Conservation (phyloP, 2,113 vertebrate species). For the Microcebus jonahi region DNA sequence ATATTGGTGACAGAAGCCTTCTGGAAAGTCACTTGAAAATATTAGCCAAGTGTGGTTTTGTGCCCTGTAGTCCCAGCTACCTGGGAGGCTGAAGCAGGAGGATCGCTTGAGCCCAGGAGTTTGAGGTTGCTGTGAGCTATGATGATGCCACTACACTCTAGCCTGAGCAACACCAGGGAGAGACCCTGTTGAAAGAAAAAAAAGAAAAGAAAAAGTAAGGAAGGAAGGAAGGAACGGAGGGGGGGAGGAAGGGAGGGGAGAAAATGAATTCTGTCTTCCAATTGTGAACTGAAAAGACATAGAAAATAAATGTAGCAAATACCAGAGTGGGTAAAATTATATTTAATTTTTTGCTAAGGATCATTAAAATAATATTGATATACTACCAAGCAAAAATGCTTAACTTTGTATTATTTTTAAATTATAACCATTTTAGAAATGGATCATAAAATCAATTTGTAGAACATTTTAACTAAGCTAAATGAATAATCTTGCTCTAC, state of each 20-base stretch:
- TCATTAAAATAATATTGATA: slow-evolving; percentile 14
- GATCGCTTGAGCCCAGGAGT: no score
- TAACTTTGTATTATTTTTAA: neutral
- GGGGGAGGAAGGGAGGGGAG: no score
- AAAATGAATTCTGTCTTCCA: neutral
- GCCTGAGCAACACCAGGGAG: no score
- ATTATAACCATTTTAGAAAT: neutral
- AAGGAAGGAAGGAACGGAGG: no score
- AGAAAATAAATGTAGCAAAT: neutral
- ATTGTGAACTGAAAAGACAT: slow-evolving; percentile 24
- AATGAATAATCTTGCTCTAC: neutral
- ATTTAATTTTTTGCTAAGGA: slow-evolving; percentile 45
- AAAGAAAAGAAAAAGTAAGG: no score
- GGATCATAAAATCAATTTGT: slow-evolving; percentile 38
- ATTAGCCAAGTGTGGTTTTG: no score
- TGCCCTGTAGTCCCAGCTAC: no score
- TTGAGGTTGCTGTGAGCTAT: no score
- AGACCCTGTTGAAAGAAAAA: no score
- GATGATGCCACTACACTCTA: no score
- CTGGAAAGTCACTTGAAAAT: neutral
- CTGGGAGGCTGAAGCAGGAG: no score
- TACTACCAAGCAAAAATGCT: neutral
- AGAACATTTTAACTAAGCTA: neutral
- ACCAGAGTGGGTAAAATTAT: neutral
- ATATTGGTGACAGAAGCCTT: neutral